These are phyloP conservation scores for Leptonema lineaticorne DNA, from an alignment of 1,140 invertebrate species.

Conservation along the genomic window DNA sequence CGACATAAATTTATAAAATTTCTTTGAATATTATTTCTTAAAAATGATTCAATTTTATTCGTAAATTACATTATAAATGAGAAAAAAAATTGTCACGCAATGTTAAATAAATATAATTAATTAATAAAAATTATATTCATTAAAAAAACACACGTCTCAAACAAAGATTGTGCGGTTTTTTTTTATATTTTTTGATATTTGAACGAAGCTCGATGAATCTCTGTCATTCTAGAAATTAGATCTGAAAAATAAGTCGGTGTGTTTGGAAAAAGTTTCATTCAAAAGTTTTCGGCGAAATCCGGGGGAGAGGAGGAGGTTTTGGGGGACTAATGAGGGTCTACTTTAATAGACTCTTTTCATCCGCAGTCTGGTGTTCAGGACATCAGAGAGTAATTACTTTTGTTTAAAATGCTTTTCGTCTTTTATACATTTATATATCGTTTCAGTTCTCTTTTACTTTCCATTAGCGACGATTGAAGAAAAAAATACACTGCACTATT, in stretches of 20 bases:
- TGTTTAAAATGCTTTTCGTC: not conserved
- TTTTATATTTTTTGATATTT: too few species aligned
- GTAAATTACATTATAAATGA: too few species aligned
- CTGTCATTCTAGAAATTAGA: not conserved
- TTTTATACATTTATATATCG: not conserved
- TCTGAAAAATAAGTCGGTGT: not conserved
- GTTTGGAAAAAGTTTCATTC: not conserved
- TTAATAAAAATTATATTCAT: too few species aligned
- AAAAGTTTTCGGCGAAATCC: not conserved
- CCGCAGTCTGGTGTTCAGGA: not conserved
- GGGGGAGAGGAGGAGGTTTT: too few species aligned
- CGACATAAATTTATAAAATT: too few species aligned
- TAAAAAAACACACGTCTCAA: too few species aligned
- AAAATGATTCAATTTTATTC: too few species aligned
- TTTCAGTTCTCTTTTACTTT: not conserved
- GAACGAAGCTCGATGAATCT: too few species aligned
- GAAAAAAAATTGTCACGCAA: too few species aligned
- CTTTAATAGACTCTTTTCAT: conserved; percentile 12
- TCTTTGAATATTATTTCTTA: too few species aligned
- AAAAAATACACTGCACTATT: not conserved
- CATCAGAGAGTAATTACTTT: conserved; percentile 16
- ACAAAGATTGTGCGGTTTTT: too few species aligned
- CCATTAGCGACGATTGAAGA: not conserved
- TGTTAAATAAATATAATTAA: too few species aligned
- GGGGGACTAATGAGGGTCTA: not conserved